phyloP scores from a whole-genome alignment of 2,888 invertebrate genomes.

The Onthophagus sagittarius region DNA sequence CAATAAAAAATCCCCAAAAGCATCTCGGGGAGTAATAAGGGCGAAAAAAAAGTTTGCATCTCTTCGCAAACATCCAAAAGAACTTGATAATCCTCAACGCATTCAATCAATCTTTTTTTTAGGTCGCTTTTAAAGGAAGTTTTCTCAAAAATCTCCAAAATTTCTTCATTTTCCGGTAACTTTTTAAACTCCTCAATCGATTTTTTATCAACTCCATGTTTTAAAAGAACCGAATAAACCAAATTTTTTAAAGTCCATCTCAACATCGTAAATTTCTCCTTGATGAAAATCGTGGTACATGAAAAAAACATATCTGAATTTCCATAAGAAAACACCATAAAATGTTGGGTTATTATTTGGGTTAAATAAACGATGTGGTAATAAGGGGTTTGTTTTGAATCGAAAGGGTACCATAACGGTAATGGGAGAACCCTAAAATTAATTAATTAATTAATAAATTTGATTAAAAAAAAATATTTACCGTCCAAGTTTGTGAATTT shows the following conservation, averaged over 20 bases:
- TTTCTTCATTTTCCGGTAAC: not conserved
- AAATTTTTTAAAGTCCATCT: constrained; percentile 25
- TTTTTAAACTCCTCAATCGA: constrained; percentile 19
- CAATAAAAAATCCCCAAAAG: constrained; percentile 17
- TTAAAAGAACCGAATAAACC: constrained; percentile 21
- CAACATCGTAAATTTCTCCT: constrained; percentile 20
- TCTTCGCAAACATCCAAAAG: constrained; percentile 35
- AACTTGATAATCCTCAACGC: constrained; percentile 41
- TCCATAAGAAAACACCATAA: constrained; percentile 22
- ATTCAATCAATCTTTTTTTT: constrained; percentile 32
- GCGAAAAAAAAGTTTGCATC: constrained; percentile 42
- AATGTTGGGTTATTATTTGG: constrained; percentile 23
- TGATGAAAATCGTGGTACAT: constrained; percentile 12
- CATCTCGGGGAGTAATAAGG: constrained; percentile 36
- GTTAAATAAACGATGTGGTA: constrained; percentile 22
- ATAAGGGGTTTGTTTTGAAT: constrained; percentile 3
- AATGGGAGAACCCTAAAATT: constrained; percentile 15
- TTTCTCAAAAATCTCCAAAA: constrained; percentile 11
- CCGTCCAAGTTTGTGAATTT: constrained; percentile 10
- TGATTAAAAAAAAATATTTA: not conserved
- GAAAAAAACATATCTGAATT: constrained; percentile 27
- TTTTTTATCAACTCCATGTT: constrained; percentile 15
- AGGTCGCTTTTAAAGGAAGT: constrained; percentile 23
- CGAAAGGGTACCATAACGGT: constrained; percentile 17
- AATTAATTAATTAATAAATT: not conserved